Conservation (phyloP, 2,113 vertebrate genomes). For the Heloderma charlesbogerti region DNA sequence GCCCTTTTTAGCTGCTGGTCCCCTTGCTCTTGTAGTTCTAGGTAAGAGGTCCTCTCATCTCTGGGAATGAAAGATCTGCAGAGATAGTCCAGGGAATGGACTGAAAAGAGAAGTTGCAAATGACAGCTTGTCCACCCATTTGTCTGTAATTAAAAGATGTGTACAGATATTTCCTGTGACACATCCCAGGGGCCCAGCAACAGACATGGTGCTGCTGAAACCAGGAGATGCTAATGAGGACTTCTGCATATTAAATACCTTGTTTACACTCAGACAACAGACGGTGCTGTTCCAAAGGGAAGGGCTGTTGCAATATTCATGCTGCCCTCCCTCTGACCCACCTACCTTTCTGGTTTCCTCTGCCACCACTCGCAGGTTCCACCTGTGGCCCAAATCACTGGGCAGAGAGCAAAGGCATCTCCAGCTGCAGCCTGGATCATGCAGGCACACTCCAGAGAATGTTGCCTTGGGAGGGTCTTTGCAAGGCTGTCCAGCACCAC, state of each 20-base stretch:
- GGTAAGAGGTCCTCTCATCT: neutral
- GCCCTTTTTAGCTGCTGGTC: neutral
- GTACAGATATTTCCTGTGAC: slow-evolving; percentile 77
- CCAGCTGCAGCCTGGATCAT: neutral
- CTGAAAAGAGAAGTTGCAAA: slow-evolving; percentile 33
- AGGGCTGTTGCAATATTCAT: slow-evolving; percentile 50
- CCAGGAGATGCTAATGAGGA: slow-evolving; percentile 77
- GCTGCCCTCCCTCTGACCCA: slow-evolving; percentile 16
- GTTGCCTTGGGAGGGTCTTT: neutral
- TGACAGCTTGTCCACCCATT: slow-evolving; percentile 60
- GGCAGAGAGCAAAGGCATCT: neutral
- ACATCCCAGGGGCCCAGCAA: slow-evolving; percentile 75
- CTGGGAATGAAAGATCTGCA: neutral
- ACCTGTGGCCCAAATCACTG: neutral
- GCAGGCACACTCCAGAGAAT: too few relatives aligned
- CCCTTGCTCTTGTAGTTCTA: neutral
- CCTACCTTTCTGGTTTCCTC: neutral
- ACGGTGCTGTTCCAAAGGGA: slow-evolving; percentile 56
- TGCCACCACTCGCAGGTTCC: neutral
- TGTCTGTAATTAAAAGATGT: slow-evolving; percentile 78
- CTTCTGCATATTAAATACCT: slow-evolving; percentile 78
- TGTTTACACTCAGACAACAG: slow-evolving; percentile 75
- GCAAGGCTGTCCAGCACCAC: neutral
- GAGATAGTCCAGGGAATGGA: neutral
- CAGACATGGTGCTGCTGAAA: slow-evolving; percentile 60